Percentiles rank a stretch among this genome's conserved stretches.
Evolutionary conservation across 2,113 vertebrate genomes (phyloP).

Genomic region (Nycticebus coucang): DNA sequence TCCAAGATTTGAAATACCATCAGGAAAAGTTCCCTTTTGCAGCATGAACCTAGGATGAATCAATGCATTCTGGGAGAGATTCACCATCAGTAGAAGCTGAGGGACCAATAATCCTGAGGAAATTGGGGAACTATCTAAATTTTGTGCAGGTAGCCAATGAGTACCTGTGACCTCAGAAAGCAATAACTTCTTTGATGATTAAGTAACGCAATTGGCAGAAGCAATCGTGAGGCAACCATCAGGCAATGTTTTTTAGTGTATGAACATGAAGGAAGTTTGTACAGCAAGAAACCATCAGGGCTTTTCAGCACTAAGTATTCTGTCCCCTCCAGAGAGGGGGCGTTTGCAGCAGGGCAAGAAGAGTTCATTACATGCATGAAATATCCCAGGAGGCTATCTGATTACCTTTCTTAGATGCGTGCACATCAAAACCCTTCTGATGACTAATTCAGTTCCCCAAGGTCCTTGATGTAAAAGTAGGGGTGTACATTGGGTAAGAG

Average conservation of each 20-base stretch:
- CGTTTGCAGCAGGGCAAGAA: constrained; percentile 31
- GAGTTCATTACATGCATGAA: constrained; percentile 30
- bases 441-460: constrained; percentile 45
- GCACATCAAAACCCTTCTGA: constrained; percentile 67
- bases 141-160: not conserved
- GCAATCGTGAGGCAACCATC: not conserved
- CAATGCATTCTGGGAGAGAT: constrained; percentile 16
- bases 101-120: not conserved
- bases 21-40: not conserved
- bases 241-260: not conserved
- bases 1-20: not conserved
- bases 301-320: not conserved
- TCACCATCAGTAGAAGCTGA: not conserved
- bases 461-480: constrained; percentile 23
- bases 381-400: constrained; percentile 69
- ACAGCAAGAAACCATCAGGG: not conserved
- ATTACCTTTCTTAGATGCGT: constrained; percentile 65
- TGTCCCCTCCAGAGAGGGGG: not conserved
- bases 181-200: constrained; percentile 23
- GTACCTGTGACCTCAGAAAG: not conserved
- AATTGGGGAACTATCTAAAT: constrained; percentile 26
- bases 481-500: not conserved
- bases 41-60: not conserved
- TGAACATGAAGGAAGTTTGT: not conserved
- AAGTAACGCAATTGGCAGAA: constrained; percentile 37